Conservation (phyloP, 1,140 invertebrate genomes). For the Zaprionus inermis region DNA sequence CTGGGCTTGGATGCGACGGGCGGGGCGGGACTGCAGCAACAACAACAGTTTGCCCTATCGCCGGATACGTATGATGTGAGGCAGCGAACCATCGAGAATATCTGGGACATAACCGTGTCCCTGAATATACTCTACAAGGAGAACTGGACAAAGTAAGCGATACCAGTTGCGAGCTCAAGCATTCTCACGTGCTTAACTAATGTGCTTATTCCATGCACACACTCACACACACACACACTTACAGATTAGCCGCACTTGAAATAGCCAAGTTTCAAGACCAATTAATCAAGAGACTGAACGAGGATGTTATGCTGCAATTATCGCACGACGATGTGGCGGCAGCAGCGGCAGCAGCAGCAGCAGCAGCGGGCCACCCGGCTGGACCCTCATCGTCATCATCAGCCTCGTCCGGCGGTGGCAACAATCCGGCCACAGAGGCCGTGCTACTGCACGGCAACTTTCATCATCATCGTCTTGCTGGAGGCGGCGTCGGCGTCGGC, state of each 20-base stretch:
- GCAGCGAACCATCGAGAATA: slow-evolving; percentile 92
- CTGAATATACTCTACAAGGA: slow-evolving; percentile 97
- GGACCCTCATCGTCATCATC: slow-evolving; percentile 83
- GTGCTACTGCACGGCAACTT: slow-evolving; percentile 76
- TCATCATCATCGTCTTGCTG: slow-evolving; percentile 85
- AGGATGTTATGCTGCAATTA: slow-evolving; percentile 88
- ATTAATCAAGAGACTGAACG: slow-evolving; percentile 90
- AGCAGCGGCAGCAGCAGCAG: slow-evolving; percentile 35
- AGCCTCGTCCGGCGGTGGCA: slow-evolving; percentile 68
- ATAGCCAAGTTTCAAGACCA: slow-evolving; percentile 95
- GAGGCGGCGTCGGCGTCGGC: slow-evolving; percentile 37
- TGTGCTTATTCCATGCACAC: neutral
- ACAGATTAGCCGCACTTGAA: slow-evolving; percentile 90
- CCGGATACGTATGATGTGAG: slow-evolving; percentile 86
- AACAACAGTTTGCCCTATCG: slow-evolving; percentile 84
- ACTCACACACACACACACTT: slow-evolving; percentile 10
- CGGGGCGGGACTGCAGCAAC: neutral
- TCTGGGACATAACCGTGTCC: slow-evolving; percentile 97
- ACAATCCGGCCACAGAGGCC: slow-evolving; percentile 85
- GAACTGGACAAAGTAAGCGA: slow-evolving; percentile 94
- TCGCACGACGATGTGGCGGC: slow-evolving; percentile 76
- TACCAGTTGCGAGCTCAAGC: slow-evolving; percentile 8
- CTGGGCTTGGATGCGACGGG: slow-evolving; percentile 43
- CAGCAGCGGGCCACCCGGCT: neutral
- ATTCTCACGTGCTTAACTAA: slow-evolving; percentile 4